A percentile compares a stretch with the other conserved stretches of the same genome.
These are phyloP conservation scores for Aptenodytes patagonicus DNA, from an alignment of 2,113 vertebrate species.

Conservation along the genomic window DNA sequence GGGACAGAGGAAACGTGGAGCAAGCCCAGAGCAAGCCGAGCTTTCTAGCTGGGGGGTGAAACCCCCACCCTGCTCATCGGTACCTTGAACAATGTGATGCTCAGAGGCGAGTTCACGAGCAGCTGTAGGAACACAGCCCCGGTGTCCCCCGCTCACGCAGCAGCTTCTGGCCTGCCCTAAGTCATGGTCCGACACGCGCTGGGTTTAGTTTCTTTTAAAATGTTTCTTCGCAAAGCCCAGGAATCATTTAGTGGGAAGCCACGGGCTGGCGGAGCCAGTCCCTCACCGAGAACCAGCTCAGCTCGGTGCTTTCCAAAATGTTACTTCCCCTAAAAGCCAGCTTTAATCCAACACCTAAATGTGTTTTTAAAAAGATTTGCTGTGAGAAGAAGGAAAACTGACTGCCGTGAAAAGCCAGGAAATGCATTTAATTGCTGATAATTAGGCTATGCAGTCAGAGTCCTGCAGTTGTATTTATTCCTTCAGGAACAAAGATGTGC, in stretches of 20 bases:
- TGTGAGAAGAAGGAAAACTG: background rate
- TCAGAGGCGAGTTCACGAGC: background rate
- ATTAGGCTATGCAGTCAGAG: background rate
- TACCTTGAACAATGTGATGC: background rate
- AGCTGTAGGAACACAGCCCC: background rate
- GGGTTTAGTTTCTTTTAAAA: background rate
- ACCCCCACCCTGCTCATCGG: too few relatives aligned
- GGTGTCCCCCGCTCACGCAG: background rate
- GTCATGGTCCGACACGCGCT: fast-evolving
- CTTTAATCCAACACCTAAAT: too few relatives aligned
- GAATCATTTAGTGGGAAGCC: background rate
- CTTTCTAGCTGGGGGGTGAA: background rate
- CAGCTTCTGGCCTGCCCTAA: background rate
- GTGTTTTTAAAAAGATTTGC: too few relatives aligned
- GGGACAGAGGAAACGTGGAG: fast-evolving
- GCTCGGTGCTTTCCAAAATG: background rate
- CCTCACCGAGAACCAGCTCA: background rate
- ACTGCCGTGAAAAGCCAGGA: background rate
- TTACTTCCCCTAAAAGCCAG: background rate
- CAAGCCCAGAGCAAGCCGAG: background rate
- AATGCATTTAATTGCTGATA: background rate
- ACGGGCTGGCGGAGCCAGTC: fast-evolving
- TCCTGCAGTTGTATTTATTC: background rate
- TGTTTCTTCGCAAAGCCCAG: background rate
- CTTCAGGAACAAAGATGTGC: background rate